Conservation (phyloP, 2,888 invertebrate species). For the Biston betularia region DNA sequence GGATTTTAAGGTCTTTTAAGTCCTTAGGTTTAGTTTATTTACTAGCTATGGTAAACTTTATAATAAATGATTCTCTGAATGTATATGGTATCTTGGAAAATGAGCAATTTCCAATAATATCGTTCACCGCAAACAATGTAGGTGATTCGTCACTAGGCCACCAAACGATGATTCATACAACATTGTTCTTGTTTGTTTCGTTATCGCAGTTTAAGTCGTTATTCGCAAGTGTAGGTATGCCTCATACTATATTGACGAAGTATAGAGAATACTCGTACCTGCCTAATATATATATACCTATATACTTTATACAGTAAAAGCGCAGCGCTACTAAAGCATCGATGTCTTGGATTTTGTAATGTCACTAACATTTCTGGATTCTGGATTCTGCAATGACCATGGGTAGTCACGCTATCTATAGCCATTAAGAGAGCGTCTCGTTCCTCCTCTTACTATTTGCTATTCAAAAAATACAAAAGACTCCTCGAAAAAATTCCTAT, state of each 20-base stretch:
- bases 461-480: no score
- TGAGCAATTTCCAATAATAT: conserved; percentile 38
- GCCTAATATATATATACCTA: neutral
- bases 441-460: no score
- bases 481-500: no score
- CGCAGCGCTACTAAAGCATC: no score
- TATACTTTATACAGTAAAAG: neutral
- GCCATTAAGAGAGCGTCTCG: no score
- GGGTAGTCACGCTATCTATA: no score
- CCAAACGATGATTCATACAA: conserved; percentile 49
- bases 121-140: conserved; percentile 48
- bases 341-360: no score
- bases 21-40: no score
- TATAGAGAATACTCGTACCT: neutral
- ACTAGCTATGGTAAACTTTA: conserved; percentile 5
- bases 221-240: conserved; percentile 15
- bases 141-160: conserved; percentile 51
- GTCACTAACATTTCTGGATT: no score
- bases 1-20: no score
- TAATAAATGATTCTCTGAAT: conserved; percentile 22
- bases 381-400: no score
- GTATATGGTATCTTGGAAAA: conserved; percentile 6
- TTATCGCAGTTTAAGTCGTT: conserved; percentile 36
- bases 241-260: neutral
- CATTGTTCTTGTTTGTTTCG: conserved; percentile 43